phyloP scores from a whole-genome alignment of 2,113 vertebrate species.

The Astur gentilis region DNA sequence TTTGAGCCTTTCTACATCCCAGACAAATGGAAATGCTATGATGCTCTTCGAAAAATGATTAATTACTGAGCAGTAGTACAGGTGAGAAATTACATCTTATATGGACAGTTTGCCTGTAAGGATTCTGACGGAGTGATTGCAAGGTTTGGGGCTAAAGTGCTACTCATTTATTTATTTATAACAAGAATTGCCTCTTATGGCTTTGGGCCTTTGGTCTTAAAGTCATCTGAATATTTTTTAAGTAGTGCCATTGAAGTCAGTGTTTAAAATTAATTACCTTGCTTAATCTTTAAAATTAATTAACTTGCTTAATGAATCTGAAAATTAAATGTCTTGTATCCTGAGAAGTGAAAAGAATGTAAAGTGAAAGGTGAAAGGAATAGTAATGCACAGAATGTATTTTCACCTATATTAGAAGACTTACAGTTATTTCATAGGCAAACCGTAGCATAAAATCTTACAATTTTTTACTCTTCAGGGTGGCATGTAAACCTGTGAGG shows the following conservation, averaged over 20 bases:
- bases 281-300: not conserved
- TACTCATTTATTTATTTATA: not conserved
- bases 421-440: not conserved
- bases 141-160: not conserved
- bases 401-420: not conserved
- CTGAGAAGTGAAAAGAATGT: not conserved
- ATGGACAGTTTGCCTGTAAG: not conserved
- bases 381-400: not conserved
- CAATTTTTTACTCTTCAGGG: not conserved
- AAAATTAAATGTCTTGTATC: not conserved
- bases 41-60: slow-evolving; percentile 93
- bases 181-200: not conserved
- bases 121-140: not conserved
- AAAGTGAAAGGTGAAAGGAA: not conserved
- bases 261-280: not conserved
- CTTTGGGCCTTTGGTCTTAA: not conserved
- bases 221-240: not conserved
- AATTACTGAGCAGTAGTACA: slow-evolving; percentile 81
- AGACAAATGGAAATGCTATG: slow-evolving; percentile 99
- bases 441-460: not conserved
- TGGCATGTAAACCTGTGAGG: not conserved
- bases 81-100: slow-evolving; percentile 43
- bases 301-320: not conserved
- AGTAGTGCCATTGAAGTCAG: not conserved
- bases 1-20: slow-evolving; percentile 99